A percentile compares a stretch with the other conserved stretches of the same genome.
Evolutionary conservation across 2,113 vertebrate genomes (phyloP).

Genomic region (Ornithorhynchus anatinus): DNA sequence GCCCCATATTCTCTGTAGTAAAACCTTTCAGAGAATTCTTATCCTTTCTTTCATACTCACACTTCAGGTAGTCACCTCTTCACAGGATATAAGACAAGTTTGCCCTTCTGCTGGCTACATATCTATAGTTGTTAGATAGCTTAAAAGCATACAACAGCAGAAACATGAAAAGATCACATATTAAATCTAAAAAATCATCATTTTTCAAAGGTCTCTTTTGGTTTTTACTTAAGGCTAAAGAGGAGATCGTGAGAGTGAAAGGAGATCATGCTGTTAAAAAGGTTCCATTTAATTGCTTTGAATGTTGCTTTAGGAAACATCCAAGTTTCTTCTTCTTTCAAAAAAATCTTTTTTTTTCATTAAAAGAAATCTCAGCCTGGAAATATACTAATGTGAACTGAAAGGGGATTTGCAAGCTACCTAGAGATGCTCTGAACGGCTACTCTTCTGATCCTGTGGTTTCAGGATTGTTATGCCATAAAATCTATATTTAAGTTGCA

Average conservation of each 20-base stretch:
- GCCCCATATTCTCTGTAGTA: conserved; percentile 73
- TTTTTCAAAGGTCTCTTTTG: conserved; percentile 72
- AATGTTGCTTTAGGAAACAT: conserved; percentile 73
- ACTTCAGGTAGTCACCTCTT: conserved; percentile 80
- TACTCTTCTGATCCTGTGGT: conserved; percentile 27
- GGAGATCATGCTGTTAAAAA: conserved; percentile 66
- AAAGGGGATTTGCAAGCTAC: conserved; percentile 60
- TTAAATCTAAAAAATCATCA: conserved; percentile 73
- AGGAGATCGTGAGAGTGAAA: conserved; percentile 63
- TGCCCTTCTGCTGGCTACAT: conserved; percentile 64
- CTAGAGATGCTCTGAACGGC: conserved; percentile 40
- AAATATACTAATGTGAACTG: conserved; percentile 57
- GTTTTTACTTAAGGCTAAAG: conserved; percentile 71
- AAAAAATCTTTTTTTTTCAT: conserved; percentile 40
- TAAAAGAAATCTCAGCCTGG: conserved; percentile 65
- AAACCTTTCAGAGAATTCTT: conserved; percentile 76
- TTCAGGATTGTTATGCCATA: conserved; percentile 36
- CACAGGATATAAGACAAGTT: conserved; percentile 69
- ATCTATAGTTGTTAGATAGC: conserved; percentile 69
- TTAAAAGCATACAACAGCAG: conserved; percentile 75
- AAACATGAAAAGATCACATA: conserved; percentile 73
- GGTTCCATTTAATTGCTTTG: conserved; percentile 74
- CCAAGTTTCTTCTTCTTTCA: conserved; percentile 58
- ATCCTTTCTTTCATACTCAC: conserved; percentile 73
- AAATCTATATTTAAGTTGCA: conserved; percentile 3